Evolutionary conservation across 2,113 vertebrate genomes (phyloP).

Genomic region (Halcyon senegalensis): DNA sequence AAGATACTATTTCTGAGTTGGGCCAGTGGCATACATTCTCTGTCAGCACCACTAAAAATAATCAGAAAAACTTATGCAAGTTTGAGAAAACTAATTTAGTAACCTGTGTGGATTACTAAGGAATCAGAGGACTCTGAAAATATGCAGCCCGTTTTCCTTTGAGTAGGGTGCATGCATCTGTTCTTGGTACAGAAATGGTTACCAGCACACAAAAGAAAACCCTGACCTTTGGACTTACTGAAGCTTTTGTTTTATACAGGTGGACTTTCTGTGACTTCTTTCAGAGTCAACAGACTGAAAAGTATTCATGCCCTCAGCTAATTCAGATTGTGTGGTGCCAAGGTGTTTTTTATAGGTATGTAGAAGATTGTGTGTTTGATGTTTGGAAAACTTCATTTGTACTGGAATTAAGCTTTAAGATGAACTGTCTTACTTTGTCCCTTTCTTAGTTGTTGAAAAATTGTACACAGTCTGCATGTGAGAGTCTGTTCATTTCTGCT

Average conservation of each 20-base stretch:
- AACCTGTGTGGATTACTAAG: neutral
- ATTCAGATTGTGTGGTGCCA: conserved; percentile 85
- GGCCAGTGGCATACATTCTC: neutral
- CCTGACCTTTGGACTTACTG: neutral
- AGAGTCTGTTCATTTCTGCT: neutral
- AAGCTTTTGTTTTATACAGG: conserved; percentile 68
- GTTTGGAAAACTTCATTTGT: neutral
- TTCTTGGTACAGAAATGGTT: neutral
- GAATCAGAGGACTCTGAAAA: neutral
- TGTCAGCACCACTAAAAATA: neutral
- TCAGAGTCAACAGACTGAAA: conserved; percentile 44
- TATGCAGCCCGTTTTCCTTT: neutral
- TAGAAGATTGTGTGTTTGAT: neutral
- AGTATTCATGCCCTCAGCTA: conserved; percentile 71
- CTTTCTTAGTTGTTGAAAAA: neutral
- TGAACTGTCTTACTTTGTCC: neutral
- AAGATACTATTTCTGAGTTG: neutral
- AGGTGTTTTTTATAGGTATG: conserved; percentile 85
- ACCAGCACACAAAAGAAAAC: neutral
- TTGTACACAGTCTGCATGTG: neutral
- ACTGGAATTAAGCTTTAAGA: neutral
- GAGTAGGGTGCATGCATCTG: neutral
- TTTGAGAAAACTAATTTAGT: neutral
- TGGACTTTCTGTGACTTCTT: conserved; percentile 79
- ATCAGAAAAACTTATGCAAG: neutral